phyloP scores from a whole-genome alignment of 2,113 vertebrate species.

The Corvus moneduloides region DNA sequence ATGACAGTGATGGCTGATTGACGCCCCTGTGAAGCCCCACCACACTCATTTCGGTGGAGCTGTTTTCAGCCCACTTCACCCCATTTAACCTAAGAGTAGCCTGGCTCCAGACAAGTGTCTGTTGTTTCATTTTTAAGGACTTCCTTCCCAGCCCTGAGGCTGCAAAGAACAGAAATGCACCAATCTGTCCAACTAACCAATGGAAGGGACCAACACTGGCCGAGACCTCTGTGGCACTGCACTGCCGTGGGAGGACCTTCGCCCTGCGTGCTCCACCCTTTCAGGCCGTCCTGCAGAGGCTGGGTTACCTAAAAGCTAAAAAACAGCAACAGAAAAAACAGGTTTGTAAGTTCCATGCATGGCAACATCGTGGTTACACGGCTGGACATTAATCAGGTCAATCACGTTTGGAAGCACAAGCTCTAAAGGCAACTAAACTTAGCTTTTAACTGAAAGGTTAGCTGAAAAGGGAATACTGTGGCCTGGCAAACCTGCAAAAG shows the following conservation, averaged over 20 bases:
- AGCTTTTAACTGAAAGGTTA: conserved; percentile 87
- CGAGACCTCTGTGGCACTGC: conserved; percentile 80
- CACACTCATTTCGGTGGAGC: background rate
- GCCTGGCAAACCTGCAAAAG: conserved; percentile 59
- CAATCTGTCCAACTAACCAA: conserved; percentile 84
- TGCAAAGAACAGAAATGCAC: background rate
- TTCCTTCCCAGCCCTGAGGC: background rate
- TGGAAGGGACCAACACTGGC: conserved; percentile 83
- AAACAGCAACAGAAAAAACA: conserved; percentile 56
- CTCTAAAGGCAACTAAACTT: conserved; percentile 83
- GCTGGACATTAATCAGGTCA: conserved; percentile 3
- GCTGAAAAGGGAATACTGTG: conserved; percentile 70
- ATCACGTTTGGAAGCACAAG: conserved; percentile 63
- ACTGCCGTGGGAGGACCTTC: conserved; percentile 79
- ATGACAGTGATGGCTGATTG: background rate
- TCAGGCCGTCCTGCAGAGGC: conserved; percentile 79
- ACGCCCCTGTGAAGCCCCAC: background rate
- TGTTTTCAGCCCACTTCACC: background rate
- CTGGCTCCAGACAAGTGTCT: background rate
- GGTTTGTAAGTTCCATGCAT: background rate
- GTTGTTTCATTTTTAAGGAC: background rate
- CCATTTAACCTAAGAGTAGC: background rate
- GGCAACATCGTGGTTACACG: background rate
- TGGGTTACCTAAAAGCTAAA: conserved; percentile 92
- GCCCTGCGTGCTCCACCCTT: conserved; percentile 80